Evolutionary conservation across 2,888 invertebrate genomes (phyloP).

Genomic region (Latheticus oryzae): DNA sequence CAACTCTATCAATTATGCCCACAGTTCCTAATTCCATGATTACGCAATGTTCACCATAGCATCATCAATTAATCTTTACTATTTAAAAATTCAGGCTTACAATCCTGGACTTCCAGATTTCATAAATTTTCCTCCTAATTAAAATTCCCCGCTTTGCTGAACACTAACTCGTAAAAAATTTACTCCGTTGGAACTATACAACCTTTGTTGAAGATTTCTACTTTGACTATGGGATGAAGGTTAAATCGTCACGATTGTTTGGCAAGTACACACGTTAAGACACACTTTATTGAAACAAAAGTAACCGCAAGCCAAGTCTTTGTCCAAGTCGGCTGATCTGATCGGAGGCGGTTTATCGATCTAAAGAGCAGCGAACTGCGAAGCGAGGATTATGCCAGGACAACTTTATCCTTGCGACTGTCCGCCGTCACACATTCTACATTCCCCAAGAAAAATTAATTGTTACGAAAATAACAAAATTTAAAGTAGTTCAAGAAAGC

Average conservation of each 20-base stretch:
- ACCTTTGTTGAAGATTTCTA: not conserved
- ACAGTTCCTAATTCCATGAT: conserved; percentile 38
- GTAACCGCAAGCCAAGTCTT: conserved; percentile 35
- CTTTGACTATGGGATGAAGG: conserved; percentile 7
- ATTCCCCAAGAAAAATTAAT: conserved; percentile 37
- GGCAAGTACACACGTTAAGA: conserved; percentile 17
- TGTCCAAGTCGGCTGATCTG: conserved; percentile 33
- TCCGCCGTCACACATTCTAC: conserved; percentile 34
- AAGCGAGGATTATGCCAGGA: conserved; percentile 38
- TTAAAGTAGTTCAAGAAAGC: conserved; percentile 1
- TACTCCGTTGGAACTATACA: conserved; percentile 1
- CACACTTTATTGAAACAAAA: conserved; percentile 35
- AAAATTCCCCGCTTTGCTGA: conserved; percentile 10
- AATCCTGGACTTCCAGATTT: conserved; percentile 14
- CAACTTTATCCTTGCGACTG: conserved; percentile 40
- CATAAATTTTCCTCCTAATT: conserved; percentile 19
- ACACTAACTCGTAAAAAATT: conserved; percentile 9
- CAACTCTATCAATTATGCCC: conserved; percentile 35
- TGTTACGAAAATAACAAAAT: conserved; percentile 13
- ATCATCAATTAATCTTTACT: conserved; percentile 39
- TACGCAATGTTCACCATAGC: conserved; percentile 33
- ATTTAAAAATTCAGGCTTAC: conserved; percentile 37
- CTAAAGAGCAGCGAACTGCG: conserved; percentile 38
- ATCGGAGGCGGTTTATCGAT: conserved; percentile 42
- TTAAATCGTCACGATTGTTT: conserved; percentile 26